phyloP scores from a whole-genome alignment of 2,888 invertebrate species.

The Carpatolechia fugitivella region DNA sequence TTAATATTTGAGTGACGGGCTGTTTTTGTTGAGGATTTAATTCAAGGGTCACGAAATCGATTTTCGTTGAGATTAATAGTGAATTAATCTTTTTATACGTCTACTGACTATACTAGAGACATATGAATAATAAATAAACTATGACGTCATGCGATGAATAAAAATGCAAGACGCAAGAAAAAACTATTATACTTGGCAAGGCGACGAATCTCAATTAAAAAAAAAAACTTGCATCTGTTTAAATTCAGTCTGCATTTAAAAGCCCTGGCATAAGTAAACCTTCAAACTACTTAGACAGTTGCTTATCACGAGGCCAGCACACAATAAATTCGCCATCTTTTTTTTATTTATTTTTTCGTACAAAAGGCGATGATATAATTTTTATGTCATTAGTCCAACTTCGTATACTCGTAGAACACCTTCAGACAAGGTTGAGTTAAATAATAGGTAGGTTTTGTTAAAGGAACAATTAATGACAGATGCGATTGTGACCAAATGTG shows the following conservation, averaged over 20 bases:
- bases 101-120: no score
- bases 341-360: not conserved
- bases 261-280: no score
- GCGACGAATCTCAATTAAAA: no score
- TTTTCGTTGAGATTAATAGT: not conserved
- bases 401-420: not conserved
- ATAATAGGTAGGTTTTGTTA: not conserved
- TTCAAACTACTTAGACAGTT: no score
- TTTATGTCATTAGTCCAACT: not conserved
- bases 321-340: not conserved
- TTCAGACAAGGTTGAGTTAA: not conserved
- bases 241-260: no score
- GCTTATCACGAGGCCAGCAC: no score
- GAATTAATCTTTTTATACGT: not conserved
- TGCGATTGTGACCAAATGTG: slow-evolving; percentile 4
- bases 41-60: slow-evolving; percentile 1
- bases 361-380: not conserved
- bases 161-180: no score
- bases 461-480: not conserved
- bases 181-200: no score
- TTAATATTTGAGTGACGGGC: not conserved
- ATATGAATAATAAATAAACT: no score
- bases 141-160: no score
- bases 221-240: no score
- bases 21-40: not conserved